phyloP scores from a whole-genome alignment of 2,113 vertebrate genomes.

The Silurus meridionalis region DNA sequence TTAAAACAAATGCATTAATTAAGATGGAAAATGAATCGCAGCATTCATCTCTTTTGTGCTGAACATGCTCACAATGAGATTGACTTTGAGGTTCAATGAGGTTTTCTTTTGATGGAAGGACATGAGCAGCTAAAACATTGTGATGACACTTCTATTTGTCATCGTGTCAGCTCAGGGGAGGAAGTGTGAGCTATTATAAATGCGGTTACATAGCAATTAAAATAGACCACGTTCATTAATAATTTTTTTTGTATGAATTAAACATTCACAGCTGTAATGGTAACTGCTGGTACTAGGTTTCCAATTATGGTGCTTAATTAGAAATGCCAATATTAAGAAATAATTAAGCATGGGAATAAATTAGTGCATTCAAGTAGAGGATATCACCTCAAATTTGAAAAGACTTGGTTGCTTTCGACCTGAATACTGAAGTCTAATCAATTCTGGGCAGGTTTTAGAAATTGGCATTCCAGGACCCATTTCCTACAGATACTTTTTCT shows the following conservation, averaged over 20 bases:
- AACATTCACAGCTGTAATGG: conserved; percentile 69
- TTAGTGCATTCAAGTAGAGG: conserved; percentile 56
- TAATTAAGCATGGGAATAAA: conserved; percentile 73
- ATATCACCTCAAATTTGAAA: conserved; percentile 12
- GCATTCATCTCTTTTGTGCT: conserved; percentile 71
- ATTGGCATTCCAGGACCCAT: not conserved
- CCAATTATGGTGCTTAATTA: conserved; percentile 79
- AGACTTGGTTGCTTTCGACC: conserved; percentile 2
- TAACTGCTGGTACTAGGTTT: conserved; percentile 70
- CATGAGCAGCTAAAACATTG: conserved; percentile 67
- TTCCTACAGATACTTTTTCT: not conserved
- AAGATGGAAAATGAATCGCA: conserved; percentile 72
- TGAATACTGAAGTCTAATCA: not conserved
- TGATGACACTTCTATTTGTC: conserved; percentile 77
- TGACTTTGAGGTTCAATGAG: conserved; percentile 17
- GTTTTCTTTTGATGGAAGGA: conserved; percentile 74
- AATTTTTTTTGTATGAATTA: conserved; percentile 74
- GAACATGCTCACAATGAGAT: conserved; percentile 68
- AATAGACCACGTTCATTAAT: conserved; percentile 76
- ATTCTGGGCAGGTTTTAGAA: not conserved
- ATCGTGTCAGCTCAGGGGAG: conserved; percentile 72
- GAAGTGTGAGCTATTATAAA: conserved; percentile 74
- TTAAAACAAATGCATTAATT: conserved; percentile 73
- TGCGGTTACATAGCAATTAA: conserved; percentile 75
- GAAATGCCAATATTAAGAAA: conserved; percentile 80